phyloP scores from a whole-genome alignment of 2,888 invertebrate species.

The Nasonia oneida region DNA sequence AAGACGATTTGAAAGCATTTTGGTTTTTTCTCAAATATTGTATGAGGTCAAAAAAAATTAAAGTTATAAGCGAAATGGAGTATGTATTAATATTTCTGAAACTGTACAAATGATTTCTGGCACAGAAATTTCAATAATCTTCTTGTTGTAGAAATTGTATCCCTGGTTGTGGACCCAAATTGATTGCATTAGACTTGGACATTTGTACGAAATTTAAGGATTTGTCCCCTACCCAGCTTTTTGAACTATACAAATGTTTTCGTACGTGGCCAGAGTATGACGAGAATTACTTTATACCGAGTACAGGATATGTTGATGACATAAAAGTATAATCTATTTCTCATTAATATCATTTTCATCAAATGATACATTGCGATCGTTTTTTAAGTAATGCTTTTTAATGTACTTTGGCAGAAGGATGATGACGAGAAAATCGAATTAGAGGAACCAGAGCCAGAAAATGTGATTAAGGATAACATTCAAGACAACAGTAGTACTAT shows the following conservation, averaged over 20 bases:
- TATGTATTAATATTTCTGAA: conserved; percentile 78
- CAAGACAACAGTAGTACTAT: not conserved
- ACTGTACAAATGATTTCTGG: not conserved
- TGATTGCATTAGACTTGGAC: conserved; percentile 83
- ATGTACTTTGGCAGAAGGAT: conserved; percentile 27
- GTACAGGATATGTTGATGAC: not conserved
- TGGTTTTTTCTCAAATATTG: conserved; percentile 87
- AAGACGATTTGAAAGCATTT: conserved; percentile 82
- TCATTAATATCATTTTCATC: not conserved
- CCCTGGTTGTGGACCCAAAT: conserved; percentile 86
- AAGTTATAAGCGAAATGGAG: conserved; percentile 88
- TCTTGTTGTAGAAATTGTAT: conserved; percentile 83
- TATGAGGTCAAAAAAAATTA: conserved; percentile 82
- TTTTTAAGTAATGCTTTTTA: too few species aligned
- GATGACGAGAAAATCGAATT: conserved; percentile 34
- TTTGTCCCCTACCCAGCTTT: conserved; percentile 83
- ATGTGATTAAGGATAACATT: not conserved
- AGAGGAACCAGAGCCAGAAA: not conserved
- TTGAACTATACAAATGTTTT: conserved; percentile 84
- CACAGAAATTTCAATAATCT: conserved; percentile 22
- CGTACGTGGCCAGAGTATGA: conserved; percentile 67
- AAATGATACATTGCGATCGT: too few species aligned
- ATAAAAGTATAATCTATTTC: conserved; percentile 3
- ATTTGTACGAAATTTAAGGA: conserved; percentile 88
- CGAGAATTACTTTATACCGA: conserved; percentile 38